Evolutionary conservation across 2,888 invertebrate genomes (phyloP).

Genomic region (Muscina levida): DNA sequence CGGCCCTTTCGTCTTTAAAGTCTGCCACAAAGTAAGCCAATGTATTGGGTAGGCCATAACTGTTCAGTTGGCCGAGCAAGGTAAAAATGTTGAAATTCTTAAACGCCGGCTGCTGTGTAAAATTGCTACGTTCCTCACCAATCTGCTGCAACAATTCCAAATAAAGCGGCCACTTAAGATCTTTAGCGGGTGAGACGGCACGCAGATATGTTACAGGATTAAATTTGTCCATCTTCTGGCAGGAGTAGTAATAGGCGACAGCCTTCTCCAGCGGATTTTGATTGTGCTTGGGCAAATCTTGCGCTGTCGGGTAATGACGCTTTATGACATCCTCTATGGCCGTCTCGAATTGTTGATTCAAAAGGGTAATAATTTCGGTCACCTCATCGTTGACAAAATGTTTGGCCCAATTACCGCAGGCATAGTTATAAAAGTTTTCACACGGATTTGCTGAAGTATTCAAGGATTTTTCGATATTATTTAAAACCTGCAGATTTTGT

Average conservation of each 20-base stretch:
- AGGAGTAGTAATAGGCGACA: constrained; percentile 69
- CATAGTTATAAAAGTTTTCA: constrained; percentile 72
- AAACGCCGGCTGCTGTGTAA: not conserved
- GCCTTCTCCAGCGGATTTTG: constrained; percentile 64
- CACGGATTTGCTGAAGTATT: constrained; percentile 67
- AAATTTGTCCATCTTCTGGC: constrained; percentile 61
- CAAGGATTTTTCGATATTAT: not conserved
- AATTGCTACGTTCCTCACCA: no score
- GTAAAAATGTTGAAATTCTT: not conserved
- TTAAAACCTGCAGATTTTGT: not conserved
- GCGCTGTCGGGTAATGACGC: not conserved
- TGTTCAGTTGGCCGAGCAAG: not conserved
- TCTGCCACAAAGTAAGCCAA: no score
- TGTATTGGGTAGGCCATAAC: not conserved
- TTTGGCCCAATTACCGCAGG: constrained; percentile 73
- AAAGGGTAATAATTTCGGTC: constrained; percentile 39
- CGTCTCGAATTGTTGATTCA: constrained; percentile 67
- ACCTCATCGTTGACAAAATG: constrained; percentile 81
- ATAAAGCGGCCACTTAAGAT: constrained; percentile 71
- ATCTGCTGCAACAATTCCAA: no score
- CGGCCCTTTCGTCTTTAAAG: no score
- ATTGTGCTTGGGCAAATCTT: not conserved
- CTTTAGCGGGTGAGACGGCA: constrained; percentile 68
- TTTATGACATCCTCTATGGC: constrained; percentile 66
- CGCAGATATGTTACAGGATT: constrained; percentile 67